Evolutionary conservation across 2,797 vertebrate species (phyloP).

Genomic region (Australoheros facetus): DNA sequence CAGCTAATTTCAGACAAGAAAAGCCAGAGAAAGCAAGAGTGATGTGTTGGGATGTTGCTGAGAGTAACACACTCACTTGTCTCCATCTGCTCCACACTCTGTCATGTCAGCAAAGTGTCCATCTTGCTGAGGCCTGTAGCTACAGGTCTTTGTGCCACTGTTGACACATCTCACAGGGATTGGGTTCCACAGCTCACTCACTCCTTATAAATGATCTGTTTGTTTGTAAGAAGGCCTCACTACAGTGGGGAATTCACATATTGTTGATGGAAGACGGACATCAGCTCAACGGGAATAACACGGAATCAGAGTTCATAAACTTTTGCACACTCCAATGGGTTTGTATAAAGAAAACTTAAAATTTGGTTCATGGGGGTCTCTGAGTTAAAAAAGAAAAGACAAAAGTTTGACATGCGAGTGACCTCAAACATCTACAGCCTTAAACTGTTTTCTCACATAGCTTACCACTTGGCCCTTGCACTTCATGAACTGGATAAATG

Average conservation of each 20-base stretch:
- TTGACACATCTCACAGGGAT: conserved; percentile 67
- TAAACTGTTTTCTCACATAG: conserved; percentile 29
- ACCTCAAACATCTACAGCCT: neutral
- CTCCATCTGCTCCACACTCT: conserved; percentile 25
- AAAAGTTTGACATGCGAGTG: neutral
- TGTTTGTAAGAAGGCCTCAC: conserved; percentile 54
- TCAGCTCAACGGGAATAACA: conserved; percentile 31
- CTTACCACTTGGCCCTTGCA: conserved; percentile 56
- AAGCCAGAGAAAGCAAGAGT: neutral
- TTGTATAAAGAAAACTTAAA: neutral
- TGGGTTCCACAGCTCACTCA: conserved; percentile 53
- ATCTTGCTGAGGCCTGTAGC: conserved; percentile 36
- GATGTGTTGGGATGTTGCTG: neutral
- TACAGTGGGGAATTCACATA: conserved; percentile 48
- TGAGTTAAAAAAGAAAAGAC: neutral
- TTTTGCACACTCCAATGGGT: neutral
- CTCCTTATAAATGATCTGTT: conserved; percentile 59
- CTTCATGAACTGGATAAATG: conserved; percentile 72
- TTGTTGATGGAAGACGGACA: conserved; percentile 37
- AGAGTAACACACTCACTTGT: conserved; percentile 11
- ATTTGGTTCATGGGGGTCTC: neutral
- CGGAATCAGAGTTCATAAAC: conserved; percentile 7
- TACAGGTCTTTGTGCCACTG: conserved; percentile 59
- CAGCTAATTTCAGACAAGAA: neutral
- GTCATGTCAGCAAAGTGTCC: conserved; percentile 61